Evolutionary conservation across 2,113 vertebrate species (phyloP).

Genomic region (Choloepus hoffmanni): DNA sequence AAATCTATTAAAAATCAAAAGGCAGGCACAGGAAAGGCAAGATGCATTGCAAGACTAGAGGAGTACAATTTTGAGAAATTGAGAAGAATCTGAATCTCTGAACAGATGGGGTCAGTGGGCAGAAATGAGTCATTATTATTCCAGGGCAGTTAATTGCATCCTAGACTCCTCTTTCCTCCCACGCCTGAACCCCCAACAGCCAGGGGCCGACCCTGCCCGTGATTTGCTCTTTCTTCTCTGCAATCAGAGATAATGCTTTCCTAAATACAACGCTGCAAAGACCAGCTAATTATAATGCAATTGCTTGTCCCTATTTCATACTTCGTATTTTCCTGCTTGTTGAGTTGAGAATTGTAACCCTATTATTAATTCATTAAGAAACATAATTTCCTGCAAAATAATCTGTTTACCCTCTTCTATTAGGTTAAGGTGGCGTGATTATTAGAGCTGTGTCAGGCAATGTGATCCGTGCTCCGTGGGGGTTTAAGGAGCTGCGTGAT

Average conservation of each 20-base stretch:
- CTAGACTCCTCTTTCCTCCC: neutral
- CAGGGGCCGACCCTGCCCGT: neutral
- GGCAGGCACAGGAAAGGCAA: neutral
- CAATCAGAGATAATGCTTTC: neutral
- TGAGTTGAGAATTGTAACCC: constrained; percentile 9
- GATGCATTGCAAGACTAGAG: neutral
- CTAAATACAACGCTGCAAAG: neutral
- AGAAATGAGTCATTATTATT: neutral
- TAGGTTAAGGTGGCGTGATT: neutral
- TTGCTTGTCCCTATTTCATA: constrained; percentile 33
- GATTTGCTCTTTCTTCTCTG: too few relatives aligned
- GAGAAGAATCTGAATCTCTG: neutral
- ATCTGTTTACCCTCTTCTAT: neutral
- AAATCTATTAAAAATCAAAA: neutral
- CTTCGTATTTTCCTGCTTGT: constrained; percentile 54
- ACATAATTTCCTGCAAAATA: constrained; percentile 31
- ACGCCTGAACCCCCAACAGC: neutral
- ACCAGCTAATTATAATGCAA: constrained; percentile 42
- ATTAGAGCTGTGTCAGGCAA: neutral
- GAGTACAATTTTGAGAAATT: neutral
- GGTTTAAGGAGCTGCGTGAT: accelerated
- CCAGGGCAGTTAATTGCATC: neutral
- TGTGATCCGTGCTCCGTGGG: neutral
- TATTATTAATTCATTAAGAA: constrained; percentile 77
- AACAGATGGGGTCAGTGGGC: neutral